Conservation (phyloP, 2,113 vertebrate species). For the Silurus meridionalis region DNA sequence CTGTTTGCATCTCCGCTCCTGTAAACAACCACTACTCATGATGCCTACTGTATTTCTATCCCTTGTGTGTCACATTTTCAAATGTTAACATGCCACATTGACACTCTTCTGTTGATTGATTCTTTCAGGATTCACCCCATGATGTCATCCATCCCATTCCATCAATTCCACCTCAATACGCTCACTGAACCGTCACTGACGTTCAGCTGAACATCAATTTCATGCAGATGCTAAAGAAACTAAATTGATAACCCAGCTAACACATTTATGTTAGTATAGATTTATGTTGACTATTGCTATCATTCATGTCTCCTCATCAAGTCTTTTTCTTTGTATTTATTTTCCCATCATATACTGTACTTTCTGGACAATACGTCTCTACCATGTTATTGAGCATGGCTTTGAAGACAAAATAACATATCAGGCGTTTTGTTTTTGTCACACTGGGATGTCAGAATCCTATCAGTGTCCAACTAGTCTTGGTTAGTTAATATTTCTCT, state of each 20-base stretch:
- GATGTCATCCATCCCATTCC: constrained; percentile 7
- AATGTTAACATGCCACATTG: constrained; percentile 4
- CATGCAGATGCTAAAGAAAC: background rate
- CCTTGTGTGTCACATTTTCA: background rate
- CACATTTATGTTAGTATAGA: background rate
- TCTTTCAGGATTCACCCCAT: constrained; percentile 17
- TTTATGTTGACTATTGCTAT: constrained; percentile 7
- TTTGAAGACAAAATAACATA: background rate
- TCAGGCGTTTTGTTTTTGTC: background rate
- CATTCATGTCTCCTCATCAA: constrained; percentile 13
- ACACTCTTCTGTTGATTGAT: constrained; percentile 16
- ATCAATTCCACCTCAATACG: background rate
- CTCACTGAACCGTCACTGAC: background rate
- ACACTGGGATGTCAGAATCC: background rate
- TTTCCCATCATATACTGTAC: constrained; percentile 20
- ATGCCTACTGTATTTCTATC: background rate
- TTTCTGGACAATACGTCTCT: constrained; percentile 3
- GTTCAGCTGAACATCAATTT: background rate
- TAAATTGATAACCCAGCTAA: background rate
- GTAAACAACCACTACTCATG: background rate
- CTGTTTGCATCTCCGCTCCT: constrained; percentile 40
- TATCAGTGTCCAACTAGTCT: background rate
- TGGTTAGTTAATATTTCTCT: background rate
- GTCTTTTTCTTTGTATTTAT: constrained; percentile 15
- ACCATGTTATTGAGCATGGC: background rate